Evolutionary conservation across 2,888 invertebrate species (phyloP), one percentile per base, ranked within the genome.

Genomic region (Liposcelis brunnea): DNA sequence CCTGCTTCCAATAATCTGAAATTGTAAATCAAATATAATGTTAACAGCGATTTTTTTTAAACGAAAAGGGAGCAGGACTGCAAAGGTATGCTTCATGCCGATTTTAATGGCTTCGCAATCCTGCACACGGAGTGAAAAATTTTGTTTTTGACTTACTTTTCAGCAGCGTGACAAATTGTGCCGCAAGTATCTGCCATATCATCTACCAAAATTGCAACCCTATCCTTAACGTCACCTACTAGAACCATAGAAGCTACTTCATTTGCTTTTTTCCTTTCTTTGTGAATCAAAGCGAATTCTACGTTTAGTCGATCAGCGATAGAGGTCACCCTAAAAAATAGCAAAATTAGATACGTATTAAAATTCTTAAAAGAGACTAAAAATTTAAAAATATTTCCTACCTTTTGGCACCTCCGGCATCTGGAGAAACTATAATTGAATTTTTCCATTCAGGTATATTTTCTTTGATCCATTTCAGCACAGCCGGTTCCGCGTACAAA

Each of bases 131-230:
- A n/a, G n/a, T n/a, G n/a, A n/a, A n/a, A n/a, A n/a, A n/a, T n/a
- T 4, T 11, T 11, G 10, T 35, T 10, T 44, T 35, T 7, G 2
- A 53, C 62, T 57, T 59, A 73, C 71, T 91, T 93, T 59, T 93
- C 89, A 11, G 90, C 91, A 43, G 93, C 93, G 61, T 90, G 86
- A 56, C 87, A 87, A 51, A 94, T 85, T 10, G 89, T 94, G 11
- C 91, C 93, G 60, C 91, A 93, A 19, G 93, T 93, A 58, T 94
- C 93, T 0, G 93, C 93, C 93, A 94, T 93, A 58, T 94, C 94
- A 59, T 94, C 94, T 1, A 94, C 91, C 59, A 94, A 66, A 54
- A 94, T 93, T 38, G 93, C 91, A 31, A 87, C 81, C 55, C 85
- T 71, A 59, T 87, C 87, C 58, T 83, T 87, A 1, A 94, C 94